Evolutionary conservation across 1,140 invertebrate species (phyloP).

Genomic region (Lysiphlebus fabarum): DNA sequence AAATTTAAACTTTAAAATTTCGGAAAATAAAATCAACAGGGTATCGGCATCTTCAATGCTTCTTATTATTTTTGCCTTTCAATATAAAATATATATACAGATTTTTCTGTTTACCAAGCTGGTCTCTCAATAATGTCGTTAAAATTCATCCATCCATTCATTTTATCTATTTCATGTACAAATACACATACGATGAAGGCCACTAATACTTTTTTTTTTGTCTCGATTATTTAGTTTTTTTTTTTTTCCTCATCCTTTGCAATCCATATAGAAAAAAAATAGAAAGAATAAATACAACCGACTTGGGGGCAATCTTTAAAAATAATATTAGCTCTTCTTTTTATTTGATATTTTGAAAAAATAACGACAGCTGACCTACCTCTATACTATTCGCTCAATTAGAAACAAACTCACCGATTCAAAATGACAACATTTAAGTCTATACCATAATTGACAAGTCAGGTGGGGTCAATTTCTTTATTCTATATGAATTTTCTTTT

Average conservation of each 20-base stretch:
- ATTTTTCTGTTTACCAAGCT: slow-evolving; percentile 29
- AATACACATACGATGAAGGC: background rate
- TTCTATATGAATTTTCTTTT: too few species aligned
- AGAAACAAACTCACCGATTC: slow-evolving; percentile 16
- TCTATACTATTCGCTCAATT: slow-evolving; percentile 18
- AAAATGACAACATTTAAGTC: background rate
- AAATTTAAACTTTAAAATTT: slow-evolving; percentile 6
- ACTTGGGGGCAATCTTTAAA: slow-evolving; percentile 21
- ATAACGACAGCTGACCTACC: slow-evolving; percentile 25
- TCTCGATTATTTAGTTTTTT: too few species aligned
- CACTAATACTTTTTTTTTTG: background rate
- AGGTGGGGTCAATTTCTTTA: too few species aligned
- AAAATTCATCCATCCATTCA: slow-evolving; percentile 23
- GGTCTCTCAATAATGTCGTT: slow-evolving; percentile 31
- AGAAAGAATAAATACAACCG: too few species aligned
- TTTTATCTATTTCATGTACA: slow-evolving; percentile 7
- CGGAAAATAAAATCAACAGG: background rate
- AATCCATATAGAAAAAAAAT: too few species aligned
- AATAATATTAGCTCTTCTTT: slow-evolving; percentile 28
- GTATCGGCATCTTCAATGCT: background rate
- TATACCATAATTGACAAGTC: too few species aligned
- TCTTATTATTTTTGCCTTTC: background rate
- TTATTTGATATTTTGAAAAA: slow-evolving; percentile 23
- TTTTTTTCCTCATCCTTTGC: too few species aligned
- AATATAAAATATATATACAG: slow-evolving; percentile 1